A percentile compares a stretch with the other conserved stretches of the same genome.
Conservation (phyloP, 64 coral and sea anemone species). For the Dendronephthya gigantea region DNA sequence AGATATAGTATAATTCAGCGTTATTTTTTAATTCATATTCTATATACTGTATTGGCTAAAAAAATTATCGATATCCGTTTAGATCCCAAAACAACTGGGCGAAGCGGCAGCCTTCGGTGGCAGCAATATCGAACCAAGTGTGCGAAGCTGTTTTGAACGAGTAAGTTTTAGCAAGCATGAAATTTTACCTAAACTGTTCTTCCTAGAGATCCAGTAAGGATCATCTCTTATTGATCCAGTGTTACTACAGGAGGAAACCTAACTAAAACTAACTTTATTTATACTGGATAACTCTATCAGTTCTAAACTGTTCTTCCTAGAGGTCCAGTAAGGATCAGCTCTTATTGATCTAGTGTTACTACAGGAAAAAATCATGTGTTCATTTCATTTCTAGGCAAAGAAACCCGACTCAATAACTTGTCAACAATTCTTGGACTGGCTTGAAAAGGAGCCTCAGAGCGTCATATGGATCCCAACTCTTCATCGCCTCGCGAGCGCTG, state of each 20-base stretch:
- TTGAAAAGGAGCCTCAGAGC: slow-evolving; percentile 75
- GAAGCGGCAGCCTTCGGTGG: slow-evolving; percentile 94
- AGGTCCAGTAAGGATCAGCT: too few relatives aligned
- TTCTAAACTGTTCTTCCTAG: too few relatives aligned
- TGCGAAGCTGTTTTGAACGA: slow-evolving; percentile 90
- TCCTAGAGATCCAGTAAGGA: too few relatives aligned
- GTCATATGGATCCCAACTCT: slow-evolving; percentile 98
- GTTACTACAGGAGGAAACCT: too few relatives aligned
- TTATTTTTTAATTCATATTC: too few relatives aligned
- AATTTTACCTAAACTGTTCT: too few relatives aligned
- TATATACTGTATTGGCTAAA: too few relatives aligned
- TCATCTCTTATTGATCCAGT: too few relatives aligned
- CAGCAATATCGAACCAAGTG: slow-evolving; percentile 96
- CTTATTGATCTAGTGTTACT: too few relatives aligned
- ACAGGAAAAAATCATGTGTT: slow-evolving; percentile 50
- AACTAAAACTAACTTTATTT: too few relatives aligned
- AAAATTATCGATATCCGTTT: too few relatives aligned
- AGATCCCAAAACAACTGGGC: slow-evolving; percentile 84
- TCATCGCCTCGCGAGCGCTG: slow-evolving; percentile 84
- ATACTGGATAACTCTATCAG: too few relatives aligned
- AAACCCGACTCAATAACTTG: slow-evolving; percentile 50
- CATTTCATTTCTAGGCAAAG: slow-evolving; percentile 28
- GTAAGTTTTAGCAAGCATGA: slow-evolving; percentile 21
- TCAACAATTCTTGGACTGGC: slow-evolving; percentile 64
- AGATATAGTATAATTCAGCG: not conserved